Conservation (phyloP, 2,888 invertebrate species). For the Strigamia maritima region DNA sequence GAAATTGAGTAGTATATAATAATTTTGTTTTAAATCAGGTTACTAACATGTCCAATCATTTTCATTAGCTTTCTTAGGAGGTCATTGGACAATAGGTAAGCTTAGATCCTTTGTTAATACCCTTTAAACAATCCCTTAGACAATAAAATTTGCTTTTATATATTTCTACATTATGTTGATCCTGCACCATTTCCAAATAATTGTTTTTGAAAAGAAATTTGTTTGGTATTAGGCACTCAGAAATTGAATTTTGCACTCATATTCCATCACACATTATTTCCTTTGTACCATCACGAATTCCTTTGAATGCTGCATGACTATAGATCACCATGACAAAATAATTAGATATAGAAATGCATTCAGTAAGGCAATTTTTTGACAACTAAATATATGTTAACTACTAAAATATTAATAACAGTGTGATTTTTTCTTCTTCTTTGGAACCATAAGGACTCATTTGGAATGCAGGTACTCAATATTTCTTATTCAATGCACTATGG, state of each 20-base stretch:
- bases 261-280: neutral
- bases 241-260: conserved; percentile 11
- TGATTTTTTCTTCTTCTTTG: neutral
- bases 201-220: too few species aligned
- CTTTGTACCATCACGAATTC: neutral
- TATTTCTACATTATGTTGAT: neutral
- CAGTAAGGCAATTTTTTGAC: too few species aligned
- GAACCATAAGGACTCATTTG: neutral
- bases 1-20: too few species aligned
- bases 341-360: neutral
- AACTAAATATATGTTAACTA: neutral
- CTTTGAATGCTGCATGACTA: conserved; percentile 27
- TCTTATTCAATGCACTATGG: neutral
- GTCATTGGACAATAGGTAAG: conserved; percentile 27
- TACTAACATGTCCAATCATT: neutral
- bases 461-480: neutral
- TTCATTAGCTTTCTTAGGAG: conserved; percentile 31
- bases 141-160: neutral
- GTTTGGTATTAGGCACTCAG: conserved; percentile 1
- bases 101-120: neutral
- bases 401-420: neutral
- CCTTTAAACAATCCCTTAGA: neutral
- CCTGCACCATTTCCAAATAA: neutral
- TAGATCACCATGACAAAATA: neutral
- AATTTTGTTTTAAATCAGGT: too few species aligned